Evolutionary conservation across 37 sponge, comb jelly and placozoan genomes (phyloP), one percentile per base, ranked within the genome.

Genomic region (Amphimedon queenslandica): DNA sequence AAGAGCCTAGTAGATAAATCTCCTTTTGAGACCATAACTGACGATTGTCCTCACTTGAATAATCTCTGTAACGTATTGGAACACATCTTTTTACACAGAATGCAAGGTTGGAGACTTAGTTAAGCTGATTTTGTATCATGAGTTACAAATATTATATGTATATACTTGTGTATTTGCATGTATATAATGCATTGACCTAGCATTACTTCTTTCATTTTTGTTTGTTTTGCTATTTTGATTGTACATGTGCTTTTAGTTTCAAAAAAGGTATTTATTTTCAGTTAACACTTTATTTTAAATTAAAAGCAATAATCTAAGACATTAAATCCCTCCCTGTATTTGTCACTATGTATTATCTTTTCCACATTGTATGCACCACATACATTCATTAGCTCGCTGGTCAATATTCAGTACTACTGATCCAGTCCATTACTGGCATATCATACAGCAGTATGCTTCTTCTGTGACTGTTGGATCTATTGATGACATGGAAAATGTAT

Each of bases 1-100:
- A 88, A 87, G 79, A 74, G 81, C 29, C 64, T 93, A 1, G 88
- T 93, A 21, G 93, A 93, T 67, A 87, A 81, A 73, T 72, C 89
- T 20, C 78, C 89, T 3, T 88, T 93, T 70, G 85, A 93, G 67
- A 29, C 74, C 27, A 80, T 93, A 24, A 31, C 38, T 16, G 93
- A 93, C 31, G 86, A 87, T 41, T 80, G 82, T 61, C 70, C 57
- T 29, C 79, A 93, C 37, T 74, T 93, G 23, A 56, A 71, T 16
- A 88, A 84, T 70, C 84, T 93, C 72, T 93, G 89, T 67, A 77
- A 33, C 35, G 60, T 72, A 0, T 33, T 93, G 74, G 93, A 87
- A 47, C 79, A 93, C 77, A 56, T 93, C 41, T 74, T 93, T 34
- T 72, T 58, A 21, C 89, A 88, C 65, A 77, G 89, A 58, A 30